Conservation (phyloP, 2,888 invertebrate genomes). For the Gisinianus flammeolus region DNA sequence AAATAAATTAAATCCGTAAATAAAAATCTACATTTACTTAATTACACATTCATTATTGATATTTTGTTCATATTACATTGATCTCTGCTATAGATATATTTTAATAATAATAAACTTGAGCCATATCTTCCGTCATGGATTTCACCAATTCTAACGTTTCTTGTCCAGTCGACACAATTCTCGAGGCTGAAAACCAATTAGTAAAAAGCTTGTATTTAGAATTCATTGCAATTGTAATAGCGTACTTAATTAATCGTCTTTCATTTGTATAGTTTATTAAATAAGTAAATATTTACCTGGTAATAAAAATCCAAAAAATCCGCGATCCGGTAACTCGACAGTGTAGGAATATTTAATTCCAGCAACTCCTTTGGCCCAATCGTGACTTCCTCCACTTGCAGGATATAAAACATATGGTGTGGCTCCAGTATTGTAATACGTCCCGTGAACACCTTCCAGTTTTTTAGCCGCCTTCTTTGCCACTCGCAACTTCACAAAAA, state of each 20-base stretch:
- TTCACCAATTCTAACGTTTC: constrained; percentile 53
- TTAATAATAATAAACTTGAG: constrained; percentile 28
- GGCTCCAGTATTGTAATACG: constrained; percentile 61
- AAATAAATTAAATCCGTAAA: too few relatives aligned
- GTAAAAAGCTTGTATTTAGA: neutral
- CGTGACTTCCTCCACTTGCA: constrained; percentile 51
- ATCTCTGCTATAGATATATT: too few relatives aligned
- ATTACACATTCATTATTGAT: too few relatives aligned
- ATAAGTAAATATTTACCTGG: constrained; percentile 34
- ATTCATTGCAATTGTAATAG: too few relatives aligned
- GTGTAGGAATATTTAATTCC: constrained; percentile 53
- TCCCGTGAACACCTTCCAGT: constrained; percentile 60
- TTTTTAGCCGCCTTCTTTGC: constrained; percentile 59
- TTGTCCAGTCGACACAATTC: constrained; percentile 53
- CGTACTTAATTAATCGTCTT: too few relatives aligned
- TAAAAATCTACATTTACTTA: too few relatives aligned
- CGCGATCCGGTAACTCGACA: constrained; percentile 51
- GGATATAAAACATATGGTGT: constrained; percentile 60
- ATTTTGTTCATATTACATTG: too few relatives aligned
- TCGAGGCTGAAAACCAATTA: constrained; percentile 43
- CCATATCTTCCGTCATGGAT: constrained; percentile 54
- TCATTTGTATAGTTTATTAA: too few relatives aligned
- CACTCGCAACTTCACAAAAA: constrained; percentile 44
- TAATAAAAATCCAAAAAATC: constrained; percentile 51
- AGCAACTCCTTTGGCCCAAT: constrained; percentile 57